A percentile compares a stretch with the other conserved stretches of the same genome.
Conservation (phyloP, 2,797 vertebrate genomes). For the Helicolenus hilgendorfi region DNA sequence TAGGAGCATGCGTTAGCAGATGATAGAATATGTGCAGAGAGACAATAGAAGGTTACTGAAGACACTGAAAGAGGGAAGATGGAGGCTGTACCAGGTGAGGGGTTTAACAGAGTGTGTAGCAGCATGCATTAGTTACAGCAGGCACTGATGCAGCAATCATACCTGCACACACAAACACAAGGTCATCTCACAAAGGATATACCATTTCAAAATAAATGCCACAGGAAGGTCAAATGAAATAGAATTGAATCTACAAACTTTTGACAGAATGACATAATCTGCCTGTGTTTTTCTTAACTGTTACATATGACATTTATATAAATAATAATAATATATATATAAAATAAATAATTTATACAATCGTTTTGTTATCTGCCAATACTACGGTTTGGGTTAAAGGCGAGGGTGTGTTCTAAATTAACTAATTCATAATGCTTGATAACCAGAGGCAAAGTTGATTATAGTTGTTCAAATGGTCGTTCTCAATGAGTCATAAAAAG, state of each 20-base stretch:
- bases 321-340: background rate
- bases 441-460: background rate
- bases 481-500: background rate
- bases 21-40: slow-evolving; percentile 48
- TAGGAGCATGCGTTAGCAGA: slow-evolving; percentile 50
- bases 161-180: slow-evolving; percentile 49
- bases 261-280: background rate
- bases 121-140: slow-evolving; percentile 71
- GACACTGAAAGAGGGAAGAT: slow-evolving; percentile 50
- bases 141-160: slow-evolving; percentile 18
- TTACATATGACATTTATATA: background rate
- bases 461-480: background rate
- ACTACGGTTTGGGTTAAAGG: background rate
- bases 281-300: background rate
- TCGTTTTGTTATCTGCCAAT: background rate
- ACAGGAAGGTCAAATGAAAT: slow-evolving; percentile 38
- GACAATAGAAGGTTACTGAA: slow-evolving; percentile 78
- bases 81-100: slow-evolving; percentile 63
- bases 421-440: background rate
- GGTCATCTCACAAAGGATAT: slow-evolving; percentile 49
- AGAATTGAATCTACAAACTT: background rate
- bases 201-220: background rate
- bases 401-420: background rate
- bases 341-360: background rate
- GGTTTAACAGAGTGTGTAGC: slow-evolving; percentile 73